Evolutionary conservation across 2,888 invertebrate genomes (phyloP).

Genomic region (Melipona bicolor): DNA sequence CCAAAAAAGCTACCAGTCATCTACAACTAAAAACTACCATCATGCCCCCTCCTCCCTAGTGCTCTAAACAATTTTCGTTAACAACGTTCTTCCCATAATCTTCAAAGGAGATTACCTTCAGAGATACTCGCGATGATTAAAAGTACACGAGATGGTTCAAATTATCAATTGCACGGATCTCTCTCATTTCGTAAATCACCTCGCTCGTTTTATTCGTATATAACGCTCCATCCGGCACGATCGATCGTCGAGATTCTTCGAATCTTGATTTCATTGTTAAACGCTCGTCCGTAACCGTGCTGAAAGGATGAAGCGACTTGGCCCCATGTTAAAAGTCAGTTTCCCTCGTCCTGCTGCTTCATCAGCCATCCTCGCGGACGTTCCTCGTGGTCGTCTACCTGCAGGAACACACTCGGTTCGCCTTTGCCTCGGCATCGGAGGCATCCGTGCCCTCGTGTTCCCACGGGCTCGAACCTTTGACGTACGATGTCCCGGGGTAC

Average conservation of each 20-base stretch:
- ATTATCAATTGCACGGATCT: too few relatives aligned
- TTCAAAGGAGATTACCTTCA: too few relatives aligned
- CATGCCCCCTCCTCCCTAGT: too few relatives aligned
- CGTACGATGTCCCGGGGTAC: constrained; percentile 72
- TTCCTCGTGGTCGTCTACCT: constrained; percentile 69
- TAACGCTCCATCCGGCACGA: neutral
- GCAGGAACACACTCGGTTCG: constrained; percentile 52
- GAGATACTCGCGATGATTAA: too few relatives aligned
- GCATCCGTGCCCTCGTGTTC: constrained; percentile 72
- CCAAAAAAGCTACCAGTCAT: too few relatives aligned
- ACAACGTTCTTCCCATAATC: too few relatives aligned
- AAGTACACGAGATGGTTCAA: too few relatives aligned
- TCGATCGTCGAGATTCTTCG: neutral
- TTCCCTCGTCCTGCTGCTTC: constrained; percentile 34
- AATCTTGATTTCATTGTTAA: neutral
- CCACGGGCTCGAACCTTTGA: constrained; percentile 75
- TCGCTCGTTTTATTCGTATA: too few relatives aligned
- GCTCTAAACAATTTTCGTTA: too few relatives aligned
- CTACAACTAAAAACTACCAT: too few relatives aligned
- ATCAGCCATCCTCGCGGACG: constrained; percentile 49
- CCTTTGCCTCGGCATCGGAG: constrained; percentile 48
- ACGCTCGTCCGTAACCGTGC: neutral
- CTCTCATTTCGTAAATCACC: too few relatives aligned
- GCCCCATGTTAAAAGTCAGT: constrained; percentile 18
- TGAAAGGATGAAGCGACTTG: neutral